phyloP scores from a whole-genome alignment of 2,888 invertebrate species.

The Litoditis marina region DNA sequence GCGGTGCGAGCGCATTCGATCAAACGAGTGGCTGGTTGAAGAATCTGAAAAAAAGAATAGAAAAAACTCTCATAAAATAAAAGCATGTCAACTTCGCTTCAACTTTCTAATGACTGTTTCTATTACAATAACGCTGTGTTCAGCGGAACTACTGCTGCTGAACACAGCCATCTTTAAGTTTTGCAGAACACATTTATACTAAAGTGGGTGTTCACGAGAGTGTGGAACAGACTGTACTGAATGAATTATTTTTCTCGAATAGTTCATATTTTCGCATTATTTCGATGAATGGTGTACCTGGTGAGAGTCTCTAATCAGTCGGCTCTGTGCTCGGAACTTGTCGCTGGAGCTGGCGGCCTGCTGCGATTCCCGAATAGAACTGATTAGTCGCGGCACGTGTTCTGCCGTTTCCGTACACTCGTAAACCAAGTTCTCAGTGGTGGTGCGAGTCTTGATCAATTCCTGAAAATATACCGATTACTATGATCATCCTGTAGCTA shows the following conservation, averaged over 20 bases:
- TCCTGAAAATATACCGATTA: conserved; percentile 48
- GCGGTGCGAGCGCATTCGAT: conserved; percentile 77
- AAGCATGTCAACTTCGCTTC: background rate
- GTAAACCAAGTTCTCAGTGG: conserved; percentile 45
- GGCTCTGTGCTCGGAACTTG: conserved; percentile 54
- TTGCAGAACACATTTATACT: too few relatives aligned
- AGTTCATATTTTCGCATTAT: too few relatives aligned
- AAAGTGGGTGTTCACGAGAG: too few relatives aligned
- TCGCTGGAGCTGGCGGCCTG: conserved; percentile 36
- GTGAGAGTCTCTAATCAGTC: conserved; percentile 56
- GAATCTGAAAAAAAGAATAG: conserved; percentile 13
- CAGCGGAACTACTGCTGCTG: background rate
- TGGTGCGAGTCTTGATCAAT: conserved; percentile 29
- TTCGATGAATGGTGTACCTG: conserved; percentile 11
- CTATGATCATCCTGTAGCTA: background rate
- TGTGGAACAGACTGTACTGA: too few relatives aligned
- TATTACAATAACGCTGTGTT: background rate
- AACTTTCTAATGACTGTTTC: background rate
- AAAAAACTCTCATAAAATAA: too few relatives aligned
- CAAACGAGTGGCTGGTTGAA: conserved; percentile 68
- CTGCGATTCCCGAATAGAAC: conserved; percentile 48
- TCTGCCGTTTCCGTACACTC: conserved; percentile 65
- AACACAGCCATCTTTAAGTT: too few relatives aligned
- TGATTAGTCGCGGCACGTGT: conserved; percentile 61
- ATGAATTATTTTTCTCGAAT: too few relatives aligned